These are phyloP conservation scores for Zophobas atratus DNA, from an alignment of 1,140 invertebrate genomes.

Conservation along the genomic window DNA sequence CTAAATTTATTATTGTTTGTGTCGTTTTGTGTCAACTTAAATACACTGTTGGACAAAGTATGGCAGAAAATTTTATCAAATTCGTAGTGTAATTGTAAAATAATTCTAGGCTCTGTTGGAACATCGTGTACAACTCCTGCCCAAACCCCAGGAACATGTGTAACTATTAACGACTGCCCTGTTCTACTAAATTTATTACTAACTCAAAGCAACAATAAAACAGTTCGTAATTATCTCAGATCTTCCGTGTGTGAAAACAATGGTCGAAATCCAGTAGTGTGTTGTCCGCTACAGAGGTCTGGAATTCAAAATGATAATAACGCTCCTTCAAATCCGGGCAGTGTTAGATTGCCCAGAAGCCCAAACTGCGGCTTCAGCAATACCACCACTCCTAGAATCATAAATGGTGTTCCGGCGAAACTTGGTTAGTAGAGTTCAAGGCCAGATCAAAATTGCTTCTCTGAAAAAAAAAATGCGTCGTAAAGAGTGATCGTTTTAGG, in stretches of 20 bases:
- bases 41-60: not conserved
- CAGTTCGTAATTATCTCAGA: slow-evolving; percentile 67
- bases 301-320: not conserved
- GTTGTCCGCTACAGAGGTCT: slow-evolving; percentile 66
- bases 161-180: slow-evolving; percentile 69
- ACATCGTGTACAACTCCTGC: slow-evolving; percentile 62
- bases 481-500: slow-evolving; percentile 65
- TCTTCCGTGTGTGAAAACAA: slow-evolving; percentile 71
- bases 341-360: slow-evolving; percentile 51
- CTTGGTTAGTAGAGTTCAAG: slow-evolving; percentile 23
- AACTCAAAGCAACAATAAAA: slow-evolving; percentile 53
- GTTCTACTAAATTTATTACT: slow-evolving; percentile 67
- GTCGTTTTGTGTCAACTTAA: not conserved
- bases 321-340: slow-evolving; percentile 58
- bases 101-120: slow-evolving; percentile 35
- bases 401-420: slow-evolving; percentile 25
- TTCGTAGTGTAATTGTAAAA: not conserved
- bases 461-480: not conserved
- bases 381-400: slow-evolving; percentile 1
- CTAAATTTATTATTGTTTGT: no score
- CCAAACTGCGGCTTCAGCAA: slow-evolving; percentile 18
- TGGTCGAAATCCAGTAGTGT: slow-evolving; percentile 71
- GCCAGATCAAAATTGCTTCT: slow-evolving; percentile 4
- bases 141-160: slow-evolving; percentile 67
- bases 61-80: no score